Percentiles rank a stretch among this genome's conserved stretches.
Conservation (phyloP, 2,797 vertebrate genomes). For the Merluccius polli region DNA sequence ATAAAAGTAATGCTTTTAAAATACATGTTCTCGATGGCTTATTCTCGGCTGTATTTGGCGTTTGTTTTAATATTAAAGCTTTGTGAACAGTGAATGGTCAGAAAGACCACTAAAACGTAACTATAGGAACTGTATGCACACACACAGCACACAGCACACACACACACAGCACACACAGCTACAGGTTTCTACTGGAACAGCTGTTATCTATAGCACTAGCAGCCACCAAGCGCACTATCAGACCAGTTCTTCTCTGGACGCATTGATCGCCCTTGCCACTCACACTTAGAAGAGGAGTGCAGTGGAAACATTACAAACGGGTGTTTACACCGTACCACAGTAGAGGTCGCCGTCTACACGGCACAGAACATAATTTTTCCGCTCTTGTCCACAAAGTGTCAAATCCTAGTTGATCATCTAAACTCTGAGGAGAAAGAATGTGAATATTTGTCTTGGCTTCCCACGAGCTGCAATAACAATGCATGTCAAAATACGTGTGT, state of each 20-base stretch:
- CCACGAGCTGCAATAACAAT: conserved; percentile 57
- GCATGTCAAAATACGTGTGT: conserved; percentile 33
- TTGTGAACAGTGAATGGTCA: background rate
- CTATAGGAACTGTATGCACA: background rate
- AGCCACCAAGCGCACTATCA: too few species aligned
- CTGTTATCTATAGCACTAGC: too few species aligned
- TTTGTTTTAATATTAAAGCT: background rate
- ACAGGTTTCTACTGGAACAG: too few species aligned
- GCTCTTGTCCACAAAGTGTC: conserved; percentile 56
- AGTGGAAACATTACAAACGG: conserved; percentile 26
- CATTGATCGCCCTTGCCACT: too few species aligned
- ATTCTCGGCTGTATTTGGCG: background rate
- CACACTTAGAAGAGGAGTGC: too few species aligned
- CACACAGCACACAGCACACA: too few species aligned
- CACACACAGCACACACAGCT: too few species aligned
- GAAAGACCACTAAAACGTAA: background rate
- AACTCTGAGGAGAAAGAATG: conserved; percentile 50
- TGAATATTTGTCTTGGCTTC: conserved; percentile 65
- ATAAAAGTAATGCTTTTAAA: background rate
- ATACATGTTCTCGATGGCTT: background rate
- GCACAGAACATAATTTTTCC: conserved; percentile 21
- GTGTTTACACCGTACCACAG: conserved; percentile 25
- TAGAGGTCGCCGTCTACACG: conserved; percentile 7
- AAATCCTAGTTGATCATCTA: conserved; percentile 43
- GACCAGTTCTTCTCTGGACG: too few species aligned